Conservation (phyloP, 2,888 invertebrate species). For the Drosophila barbarae region DNA sequence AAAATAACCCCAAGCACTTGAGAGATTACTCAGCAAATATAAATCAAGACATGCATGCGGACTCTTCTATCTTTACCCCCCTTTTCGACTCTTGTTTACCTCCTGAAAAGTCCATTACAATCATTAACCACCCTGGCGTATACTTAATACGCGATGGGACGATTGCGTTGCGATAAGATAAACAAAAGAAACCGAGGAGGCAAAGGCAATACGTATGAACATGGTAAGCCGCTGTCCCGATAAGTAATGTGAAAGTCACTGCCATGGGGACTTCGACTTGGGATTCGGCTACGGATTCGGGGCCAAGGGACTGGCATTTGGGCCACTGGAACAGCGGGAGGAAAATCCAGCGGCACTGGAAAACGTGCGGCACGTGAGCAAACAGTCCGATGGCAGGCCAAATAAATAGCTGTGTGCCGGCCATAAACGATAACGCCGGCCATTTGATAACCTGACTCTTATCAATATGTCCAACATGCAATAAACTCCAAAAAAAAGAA, state of each 20-base stretch:
- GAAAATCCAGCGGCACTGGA: slow-evolving; percentile 14
- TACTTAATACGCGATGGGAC: slow-evolving; percentile 24
- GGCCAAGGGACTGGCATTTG: slow-evolving; percentile 21
- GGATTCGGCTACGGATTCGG: slow-evolving; percentile 7
- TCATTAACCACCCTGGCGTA: slow-evolving; percentile 30
- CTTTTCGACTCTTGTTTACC: slow-evolving; percentile 15
- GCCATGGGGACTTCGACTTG: slow-evolving; percentile 21
- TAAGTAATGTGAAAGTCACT: slow-evolving; percentile 39
- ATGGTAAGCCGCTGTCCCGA: slow-evolving; percentile 13
- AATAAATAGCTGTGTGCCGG: slow-evolving; percentile 34
- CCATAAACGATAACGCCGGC: slow-evolving; percentile 33
- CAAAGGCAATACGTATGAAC: slow-evolving; percentile 1
- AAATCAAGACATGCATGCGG: slow-evolving; percentile 12
- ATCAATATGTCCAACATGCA: slow-evolving; percentile 40
- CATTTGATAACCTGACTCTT: slow-evolving; percentile 34
- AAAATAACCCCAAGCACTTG: background rate
- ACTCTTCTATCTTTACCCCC: slow-evolving; percentile 1
- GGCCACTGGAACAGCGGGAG: slow-evolving; percentile 27
- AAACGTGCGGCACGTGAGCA: slow-evolving; percentile 53
- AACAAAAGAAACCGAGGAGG: slow-evolving; percentile 26
- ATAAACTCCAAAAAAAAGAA: slow-evolving; percentile 31
- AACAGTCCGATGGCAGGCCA: slow-evolving; percentile 20
- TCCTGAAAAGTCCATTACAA: slow-evolving; percentile 33
- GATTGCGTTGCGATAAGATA: slow-evolving; percentile 31
- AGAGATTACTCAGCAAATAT: slow-evolving; percentile 26